A percentile compares a stretch with the other conserved stretches of the same genome.
Evolutionary conservation across 1,140 invertebrate genomes (phyloP).

Genomic region (Drosophila burlai): DNA sequence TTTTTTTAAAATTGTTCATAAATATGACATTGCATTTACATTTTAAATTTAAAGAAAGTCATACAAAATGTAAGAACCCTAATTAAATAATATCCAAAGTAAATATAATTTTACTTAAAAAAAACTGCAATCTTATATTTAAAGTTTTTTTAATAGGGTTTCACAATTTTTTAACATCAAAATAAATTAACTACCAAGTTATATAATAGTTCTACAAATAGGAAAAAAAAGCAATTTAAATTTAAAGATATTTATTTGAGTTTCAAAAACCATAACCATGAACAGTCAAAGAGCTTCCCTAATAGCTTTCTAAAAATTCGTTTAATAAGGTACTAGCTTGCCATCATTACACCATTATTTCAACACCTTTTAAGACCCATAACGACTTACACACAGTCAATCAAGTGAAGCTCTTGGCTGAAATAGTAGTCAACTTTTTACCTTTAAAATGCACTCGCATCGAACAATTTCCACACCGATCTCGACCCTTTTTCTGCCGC

Average conservation of each 20-base stretch:
- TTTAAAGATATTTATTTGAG: neutral
- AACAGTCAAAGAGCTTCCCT: too few relatives aligned
- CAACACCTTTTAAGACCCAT: slow-evolving; percentile 20
- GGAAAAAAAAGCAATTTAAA: neutral
- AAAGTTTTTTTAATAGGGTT: too few relatives aligned
- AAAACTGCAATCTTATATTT: too few relatives aligned
- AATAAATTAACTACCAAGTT: neutral
- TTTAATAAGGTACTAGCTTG: neutral
- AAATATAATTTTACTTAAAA: too few relatives aligned
- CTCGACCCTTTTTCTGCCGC: slow-evolving; percentile 17
- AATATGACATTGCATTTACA: too few relatives aligned
- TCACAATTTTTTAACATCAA: neutral
- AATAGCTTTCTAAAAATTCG: slow-evolving; percentile 1
- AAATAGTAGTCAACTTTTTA: slow-evolving; percentile 30
- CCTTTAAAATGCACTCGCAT: slow-evolving; percentile 20
- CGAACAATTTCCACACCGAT: slow-evolving; percentile 9
- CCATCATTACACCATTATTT: slow-evolving; percentile 8
- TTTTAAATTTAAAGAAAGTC: too few relatives aligned
- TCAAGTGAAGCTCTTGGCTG: slow-evolving; percentile 13
- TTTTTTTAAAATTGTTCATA: too few relatives aligned
- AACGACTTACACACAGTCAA: slow-evolving; percentile 4
- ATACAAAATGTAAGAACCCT: too few relatives aligned
- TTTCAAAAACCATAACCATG: neutral
- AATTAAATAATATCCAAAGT: too few relatives aligned
- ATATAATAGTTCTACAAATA: neutral